Evolutionary conservation across 2,113 vertebrate genomes (phyloP).

Genomic region (Phocoena sinus): DNA sequence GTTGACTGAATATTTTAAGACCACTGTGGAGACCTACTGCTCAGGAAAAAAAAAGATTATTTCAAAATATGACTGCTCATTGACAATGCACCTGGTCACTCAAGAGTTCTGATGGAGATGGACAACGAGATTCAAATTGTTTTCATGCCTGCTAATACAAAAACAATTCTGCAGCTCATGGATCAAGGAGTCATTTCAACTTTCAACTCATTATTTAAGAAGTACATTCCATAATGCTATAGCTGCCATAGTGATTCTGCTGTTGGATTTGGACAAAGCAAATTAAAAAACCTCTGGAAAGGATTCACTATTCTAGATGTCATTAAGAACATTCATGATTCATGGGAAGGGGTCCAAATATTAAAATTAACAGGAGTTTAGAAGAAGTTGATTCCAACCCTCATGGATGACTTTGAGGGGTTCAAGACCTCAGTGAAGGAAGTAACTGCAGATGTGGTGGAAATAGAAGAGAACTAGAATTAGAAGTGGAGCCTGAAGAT

Average conservation of each 20-base stretch:
- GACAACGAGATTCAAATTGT: neutral
- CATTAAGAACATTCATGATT: neutral
- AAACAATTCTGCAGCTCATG: neutral
- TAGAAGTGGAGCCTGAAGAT: neutral
- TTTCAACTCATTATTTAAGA: neutral
- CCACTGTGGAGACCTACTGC: neutral
- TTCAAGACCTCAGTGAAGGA: neutral
- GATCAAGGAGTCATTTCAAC: neutral
- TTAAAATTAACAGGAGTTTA: neutral
- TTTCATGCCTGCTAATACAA: neutral
- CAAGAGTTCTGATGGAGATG: neutral
- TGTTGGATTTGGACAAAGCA: neutral
- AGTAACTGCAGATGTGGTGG: neutral
- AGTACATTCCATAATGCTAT: neutral
- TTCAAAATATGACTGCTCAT: neutral
- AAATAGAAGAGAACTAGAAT: neutral
- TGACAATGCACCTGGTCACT: neutral
- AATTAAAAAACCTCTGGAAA: neutral
- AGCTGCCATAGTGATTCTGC: neutral
- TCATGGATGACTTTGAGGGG: neutral
- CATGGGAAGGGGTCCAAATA: neutral
- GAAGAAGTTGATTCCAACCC: neutral
- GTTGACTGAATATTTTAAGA: neutral
- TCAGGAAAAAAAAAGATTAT: neutral
- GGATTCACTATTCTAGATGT: neutral